A percentile compares a stretch with the other conserved stretches of the same genome.
Conservation (phyloP, 2,797 vertebrate genomes). For the Sebastes taczanowskii region DNA sequence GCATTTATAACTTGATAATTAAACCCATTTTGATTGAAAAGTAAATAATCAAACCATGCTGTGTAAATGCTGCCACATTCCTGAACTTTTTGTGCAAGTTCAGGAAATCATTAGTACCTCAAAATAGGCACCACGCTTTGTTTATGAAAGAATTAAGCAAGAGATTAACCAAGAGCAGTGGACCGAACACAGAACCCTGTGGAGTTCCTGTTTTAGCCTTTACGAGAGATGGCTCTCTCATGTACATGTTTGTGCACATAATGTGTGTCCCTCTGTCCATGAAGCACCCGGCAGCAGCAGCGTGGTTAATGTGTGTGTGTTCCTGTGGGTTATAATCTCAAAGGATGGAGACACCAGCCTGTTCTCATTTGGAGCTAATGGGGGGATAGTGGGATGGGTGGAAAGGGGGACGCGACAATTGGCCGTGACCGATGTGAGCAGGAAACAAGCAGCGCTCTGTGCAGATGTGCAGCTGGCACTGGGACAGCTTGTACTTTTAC, state of each 20-base stretch:
- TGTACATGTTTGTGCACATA: background rate
- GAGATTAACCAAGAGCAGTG: background rate
- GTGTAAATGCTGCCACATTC: too few species aligned
- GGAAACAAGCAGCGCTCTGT: constrained; percentile 53
- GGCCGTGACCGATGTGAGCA: constrained; percentile 61
- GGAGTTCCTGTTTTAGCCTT: background rate
- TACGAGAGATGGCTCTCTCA: background rate
- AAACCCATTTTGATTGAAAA: background rate
- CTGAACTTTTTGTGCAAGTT: background rate
- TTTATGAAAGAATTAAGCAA: background rate
- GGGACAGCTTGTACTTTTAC: constrained; percentile 49
- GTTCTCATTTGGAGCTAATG: constrained; percentile 67
- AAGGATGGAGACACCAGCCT: constrained; percentile 57
- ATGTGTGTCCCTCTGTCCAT: background rate
- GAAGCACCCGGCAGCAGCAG: background rate
- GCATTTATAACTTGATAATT: background rate
- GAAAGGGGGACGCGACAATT: constrained; percentile 45
- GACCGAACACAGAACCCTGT: background rate
- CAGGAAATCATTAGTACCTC: background rate
- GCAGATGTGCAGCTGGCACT: constrained; percentile 71
- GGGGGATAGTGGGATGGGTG: constrained; percentile 27
- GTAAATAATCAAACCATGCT: background rate
- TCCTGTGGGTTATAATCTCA: constrained; percentile 41
- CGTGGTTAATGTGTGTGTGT: constrained; percentile 8
- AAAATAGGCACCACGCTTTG: background rate